Conservation (phyloP, 2,888 invertebrate genomes). For the Timandra comae region DNA sequence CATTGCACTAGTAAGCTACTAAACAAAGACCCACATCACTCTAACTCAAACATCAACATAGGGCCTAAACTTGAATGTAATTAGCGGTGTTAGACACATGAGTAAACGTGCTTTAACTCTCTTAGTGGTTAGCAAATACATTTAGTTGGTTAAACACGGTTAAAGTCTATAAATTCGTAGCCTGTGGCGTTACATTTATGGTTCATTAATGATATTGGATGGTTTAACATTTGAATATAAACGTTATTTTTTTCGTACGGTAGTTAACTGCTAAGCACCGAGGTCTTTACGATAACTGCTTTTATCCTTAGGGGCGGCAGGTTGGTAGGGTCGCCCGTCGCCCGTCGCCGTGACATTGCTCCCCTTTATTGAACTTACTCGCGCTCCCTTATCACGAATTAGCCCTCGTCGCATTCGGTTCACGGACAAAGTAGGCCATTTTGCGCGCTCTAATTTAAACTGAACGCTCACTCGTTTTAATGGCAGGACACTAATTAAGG, state of each 20-base stretch:
- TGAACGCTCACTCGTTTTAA: slow-evolving; percentile 53
- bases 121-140: slow-evolving; percentile 26
- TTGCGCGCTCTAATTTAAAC: slow-evolving; percentile 62
- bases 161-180: slow-evolving; percentile 6
- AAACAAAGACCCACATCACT: slow-evolving; percentile 18
- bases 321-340: slow-evolving; percentile 32
- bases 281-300: slow-evolving; percentile 45
- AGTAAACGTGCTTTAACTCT: slow-evolving; percentile 22
- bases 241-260: slow-evolving; percentile 20
- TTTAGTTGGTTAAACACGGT: slow-evolving; percentile 18
- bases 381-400: slow-evolving; percentile 66
- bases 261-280: slow-evolving; percentile 22
- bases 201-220: slow-evolving; percentile 6
- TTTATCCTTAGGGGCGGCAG: slow-evolving; percentile 43
- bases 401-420: slow-evolving; percentile 59
- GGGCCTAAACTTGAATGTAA: slow-evolving; percentile 24
- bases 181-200: slow-evolving; percentile 12
- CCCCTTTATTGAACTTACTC: slow-evolving; percentile 57
- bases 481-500: slow-evolving; percentile 63
- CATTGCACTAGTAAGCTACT: slow-evolving; percentile 23
- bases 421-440: slow-evolving; percentile 63
- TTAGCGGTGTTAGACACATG: slow-evolving; percentile 25
- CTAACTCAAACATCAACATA: slow-evolving; percentile 19
- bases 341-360: slow-evolving; percentile 48
- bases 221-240: slow-evolving; percentile 6